These are phyloP conservation scores for Graptemys geographica DNA, from an alignment of 2,797 vertebrate species.

Conservation along the genomic window DNA sequence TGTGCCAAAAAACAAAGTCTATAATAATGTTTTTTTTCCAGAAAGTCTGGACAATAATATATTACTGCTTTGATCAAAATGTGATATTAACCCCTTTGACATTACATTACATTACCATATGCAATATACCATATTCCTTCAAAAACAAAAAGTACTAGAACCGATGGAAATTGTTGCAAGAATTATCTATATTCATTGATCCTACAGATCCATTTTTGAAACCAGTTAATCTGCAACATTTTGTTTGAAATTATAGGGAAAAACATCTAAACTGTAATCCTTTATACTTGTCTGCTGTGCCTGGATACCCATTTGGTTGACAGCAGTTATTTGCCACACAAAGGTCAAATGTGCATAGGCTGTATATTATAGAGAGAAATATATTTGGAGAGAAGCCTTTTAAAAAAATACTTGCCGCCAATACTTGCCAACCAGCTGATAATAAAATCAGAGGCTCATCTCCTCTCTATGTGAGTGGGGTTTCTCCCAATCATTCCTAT, in stretches of 20 bases:
- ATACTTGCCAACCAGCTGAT: neutral
- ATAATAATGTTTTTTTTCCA: neutral
- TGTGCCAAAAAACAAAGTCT: neutral
- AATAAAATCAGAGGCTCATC: neutral
- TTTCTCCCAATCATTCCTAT: neutral
- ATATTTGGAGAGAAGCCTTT: neutral
- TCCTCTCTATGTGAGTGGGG: neutral
- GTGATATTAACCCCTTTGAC: neutral
- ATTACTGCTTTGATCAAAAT: neutral
- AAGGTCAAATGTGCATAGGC: neutral
- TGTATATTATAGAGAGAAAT: neutral
- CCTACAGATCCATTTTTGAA: neutral
- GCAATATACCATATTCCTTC: neutral
- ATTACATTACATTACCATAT: neutral
- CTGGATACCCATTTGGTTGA: neutral
- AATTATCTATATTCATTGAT: neutral
- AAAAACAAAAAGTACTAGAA: neutral
- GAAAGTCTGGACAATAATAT: neutral
- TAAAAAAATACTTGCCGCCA: neutral
- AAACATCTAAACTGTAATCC: neutral
- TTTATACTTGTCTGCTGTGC: neutral
- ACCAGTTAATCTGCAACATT: neutral
- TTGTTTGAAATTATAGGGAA: neutral
- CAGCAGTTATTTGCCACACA: neutral
- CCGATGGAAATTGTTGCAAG: neutral